phyloP scores from a whole-genome alignment of 2,113 vertebrate species.

The Corythaixoides concolor region DNA sequence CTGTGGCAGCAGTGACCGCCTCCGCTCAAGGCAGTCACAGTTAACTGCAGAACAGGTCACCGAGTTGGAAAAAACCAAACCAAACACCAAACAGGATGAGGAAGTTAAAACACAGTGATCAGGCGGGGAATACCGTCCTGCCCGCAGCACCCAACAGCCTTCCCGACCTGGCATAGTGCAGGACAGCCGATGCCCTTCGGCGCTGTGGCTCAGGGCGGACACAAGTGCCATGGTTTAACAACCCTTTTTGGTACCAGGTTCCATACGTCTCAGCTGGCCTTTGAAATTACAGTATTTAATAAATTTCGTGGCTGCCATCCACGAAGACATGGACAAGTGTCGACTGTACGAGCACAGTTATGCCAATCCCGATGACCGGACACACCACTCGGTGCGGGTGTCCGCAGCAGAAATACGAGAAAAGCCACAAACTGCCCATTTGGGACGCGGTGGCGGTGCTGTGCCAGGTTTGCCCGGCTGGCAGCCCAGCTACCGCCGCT shows the following conservation, averaged over 20 bases:
- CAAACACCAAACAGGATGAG: not conserved
- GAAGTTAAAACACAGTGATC: not conserved
- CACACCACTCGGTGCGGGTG: rapidly evolving
- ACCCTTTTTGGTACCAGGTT: not conserved
- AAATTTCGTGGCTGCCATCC: not conserved
- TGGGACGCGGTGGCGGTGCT: rapidly evolving
- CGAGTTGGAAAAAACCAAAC: not conserved
- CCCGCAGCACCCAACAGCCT: rapidly evolving
- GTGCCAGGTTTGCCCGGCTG: rapidly evolving
- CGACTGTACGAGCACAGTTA: not conserved
- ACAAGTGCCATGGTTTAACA: not conserved
- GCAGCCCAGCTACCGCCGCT: not conserved
- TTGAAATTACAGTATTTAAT: not conserved
- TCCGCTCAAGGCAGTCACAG: not conserved
- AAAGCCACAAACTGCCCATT: rapidly evolving
- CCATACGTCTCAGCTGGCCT: not conserved
- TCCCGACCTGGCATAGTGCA: rapidly evolving
- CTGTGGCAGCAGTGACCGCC: not conserved
- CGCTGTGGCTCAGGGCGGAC: not conserved
- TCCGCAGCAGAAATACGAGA: not conserved
- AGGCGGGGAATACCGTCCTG: not conserved
- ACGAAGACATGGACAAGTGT: not conserved
- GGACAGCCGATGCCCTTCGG: rapidly evolving
- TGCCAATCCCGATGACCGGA: rapidly evolving
- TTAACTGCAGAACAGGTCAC: not conserved